Percentiles rank a stretch among this genome's conserved stretches.
Conservation (phyloP, 1,140 invertebrate genomes). For the Zaprionus taronus region DNA sequence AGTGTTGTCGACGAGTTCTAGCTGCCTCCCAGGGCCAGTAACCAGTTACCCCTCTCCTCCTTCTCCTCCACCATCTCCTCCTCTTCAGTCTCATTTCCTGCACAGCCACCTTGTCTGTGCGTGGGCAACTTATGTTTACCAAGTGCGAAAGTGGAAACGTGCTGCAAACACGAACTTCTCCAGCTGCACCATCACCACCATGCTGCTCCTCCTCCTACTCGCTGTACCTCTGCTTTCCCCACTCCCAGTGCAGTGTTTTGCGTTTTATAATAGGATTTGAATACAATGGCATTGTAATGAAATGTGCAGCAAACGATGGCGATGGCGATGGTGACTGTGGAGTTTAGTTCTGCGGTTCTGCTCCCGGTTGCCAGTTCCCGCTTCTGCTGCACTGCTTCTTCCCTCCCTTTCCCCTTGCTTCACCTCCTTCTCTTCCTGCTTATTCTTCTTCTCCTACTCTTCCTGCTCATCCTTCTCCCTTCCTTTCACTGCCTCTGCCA, state of each 20-base stretch:
- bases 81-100: not conserved
- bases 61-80: not conserved
- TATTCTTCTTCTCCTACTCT: not conserved
- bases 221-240: not conserved
- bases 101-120: conserved; percentile 45
- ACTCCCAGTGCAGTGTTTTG: conserved; percentile 58
- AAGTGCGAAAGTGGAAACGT: conserved; percentile 82
- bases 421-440: not conserved
- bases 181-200: conserved; percentile 38
- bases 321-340: conserved; percentile 71
- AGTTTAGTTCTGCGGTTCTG: conserved; percentile 71
- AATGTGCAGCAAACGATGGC: conserved; percentile 80
- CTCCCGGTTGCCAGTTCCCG: conserved; percentile 17
- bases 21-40: conserved; percentile 24
- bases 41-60: not conserved
- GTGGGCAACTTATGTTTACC: conserved; percentile 79
- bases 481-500: conserved; percentile 17
- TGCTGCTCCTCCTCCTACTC: not conserved
- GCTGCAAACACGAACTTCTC: conserved; percentile 76
- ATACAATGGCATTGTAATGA: conserved; percentile 82
- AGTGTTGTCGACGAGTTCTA: conserved; percentile 48
- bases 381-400: not conserved
- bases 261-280: conserved; percentile 80
- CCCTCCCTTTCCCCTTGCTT: not conserved
- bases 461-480: not conserved